phyloP scores from a whole-genome alignment of 2,113 vertebrate species.

The Sclerurus mexicanus region DNA sequence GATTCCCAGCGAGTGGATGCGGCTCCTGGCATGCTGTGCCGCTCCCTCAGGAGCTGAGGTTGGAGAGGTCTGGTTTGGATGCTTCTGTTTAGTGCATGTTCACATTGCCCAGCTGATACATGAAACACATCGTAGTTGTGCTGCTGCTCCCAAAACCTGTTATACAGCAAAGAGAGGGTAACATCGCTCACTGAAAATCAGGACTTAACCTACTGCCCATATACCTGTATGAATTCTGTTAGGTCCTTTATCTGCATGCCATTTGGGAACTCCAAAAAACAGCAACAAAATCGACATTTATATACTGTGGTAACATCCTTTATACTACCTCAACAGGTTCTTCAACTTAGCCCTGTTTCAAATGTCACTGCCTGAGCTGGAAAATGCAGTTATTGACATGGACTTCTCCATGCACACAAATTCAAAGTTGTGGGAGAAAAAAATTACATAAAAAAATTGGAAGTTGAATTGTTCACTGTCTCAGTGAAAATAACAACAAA shows the following conservation, averaged over 20 bases:
- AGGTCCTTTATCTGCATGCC: neutral
- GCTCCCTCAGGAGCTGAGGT: neutral
- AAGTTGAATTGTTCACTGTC: neutral
- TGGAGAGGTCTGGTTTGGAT: neutral
- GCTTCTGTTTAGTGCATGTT: neutral
- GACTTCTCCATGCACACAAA: neutral
- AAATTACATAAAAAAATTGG: neutral
- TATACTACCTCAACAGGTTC: neutral
- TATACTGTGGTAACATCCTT: neutral
- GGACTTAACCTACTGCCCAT: neutral
- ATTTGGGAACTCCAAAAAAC: neutral
- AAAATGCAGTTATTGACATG: neutral
- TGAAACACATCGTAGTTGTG: neutral
- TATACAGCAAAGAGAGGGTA: neutral
- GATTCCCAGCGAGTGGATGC: neutral
- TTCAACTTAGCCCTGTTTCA: neutral
- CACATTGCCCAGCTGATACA: neutral
- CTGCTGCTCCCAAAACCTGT: neutral
- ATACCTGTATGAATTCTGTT: neutral
- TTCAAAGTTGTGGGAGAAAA: neutral
- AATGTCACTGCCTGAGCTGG: neutral
- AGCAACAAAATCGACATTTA: neutral
- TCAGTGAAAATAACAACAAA: neutral
- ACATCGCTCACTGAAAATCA: neutral
- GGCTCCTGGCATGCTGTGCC: neutral